A percentile compares a stretch with the other conserved stretches of the same genome.
Evolutionary conservation across 2,113 vertebrate genomes (phyloP).

Genomic region (Daphoenositta chrysoptera): DNA sequence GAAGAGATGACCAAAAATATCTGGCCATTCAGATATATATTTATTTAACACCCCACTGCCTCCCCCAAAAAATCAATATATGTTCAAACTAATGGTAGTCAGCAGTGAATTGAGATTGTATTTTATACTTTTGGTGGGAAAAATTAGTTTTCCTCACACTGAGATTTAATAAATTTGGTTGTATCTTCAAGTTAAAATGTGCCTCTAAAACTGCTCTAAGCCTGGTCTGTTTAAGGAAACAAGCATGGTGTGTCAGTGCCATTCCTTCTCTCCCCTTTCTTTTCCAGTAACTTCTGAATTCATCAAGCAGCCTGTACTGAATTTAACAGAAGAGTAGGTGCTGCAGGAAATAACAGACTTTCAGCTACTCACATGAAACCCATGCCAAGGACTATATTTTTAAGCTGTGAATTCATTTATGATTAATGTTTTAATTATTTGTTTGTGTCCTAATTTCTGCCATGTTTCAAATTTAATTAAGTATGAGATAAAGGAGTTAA

Average conservation of each 20-base stretch:
- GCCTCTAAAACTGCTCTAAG: background rate
- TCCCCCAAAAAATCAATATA: background rate
- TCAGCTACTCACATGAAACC: background rate
- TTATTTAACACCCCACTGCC: background rate
- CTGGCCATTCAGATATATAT: background rate
- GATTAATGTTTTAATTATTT: slow-evolving; percentile 11
- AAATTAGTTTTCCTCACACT: background rate
- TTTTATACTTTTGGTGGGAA: background rate
- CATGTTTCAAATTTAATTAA: background rate
- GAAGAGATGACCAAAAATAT: background rate
- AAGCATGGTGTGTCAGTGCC: background rate
- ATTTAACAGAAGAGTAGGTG: background rate
- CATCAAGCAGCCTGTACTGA: background rate
- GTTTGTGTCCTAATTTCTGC: background rate
- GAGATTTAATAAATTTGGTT: background rate
- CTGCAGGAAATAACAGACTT: background rate
- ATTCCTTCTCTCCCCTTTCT: background rate
- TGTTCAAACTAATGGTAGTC: background rate
- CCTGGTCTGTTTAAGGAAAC: background rate
- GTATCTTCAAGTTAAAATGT: background rate
- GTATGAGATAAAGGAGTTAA: background rate
- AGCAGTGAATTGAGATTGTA: background rate
- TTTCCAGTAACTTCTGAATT: background rate
- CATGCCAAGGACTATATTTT: background rate
- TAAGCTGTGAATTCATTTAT: background rate